phyloP scores from a whole-genome alignment of 2,888 invertebrate genomes.

The Doris montereyensis region DNA sequence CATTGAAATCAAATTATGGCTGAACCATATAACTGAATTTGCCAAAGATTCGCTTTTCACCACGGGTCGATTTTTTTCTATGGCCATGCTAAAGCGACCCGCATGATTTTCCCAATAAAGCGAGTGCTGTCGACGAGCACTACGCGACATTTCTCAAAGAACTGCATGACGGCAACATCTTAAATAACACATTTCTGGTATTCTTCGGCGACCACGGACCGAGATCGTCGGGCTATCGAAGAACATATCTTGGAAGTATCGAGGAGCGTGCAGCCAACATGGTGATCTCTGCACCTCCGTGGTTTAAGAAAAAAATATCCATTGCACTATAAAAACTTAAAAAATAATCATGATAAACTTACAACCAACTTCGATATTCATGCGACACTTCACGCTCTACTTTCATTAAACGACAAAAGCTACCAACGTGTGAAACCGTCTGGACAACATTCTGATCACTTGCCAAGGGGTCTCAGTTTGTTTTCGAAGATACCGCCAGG shows the following conservation, averaged over 20 bases:
- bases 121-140: slow-evolving; percentile 81
- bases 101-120: slow-evolving; percentile 87
- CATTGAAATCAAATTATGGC: slow-evolving; percentile 80
- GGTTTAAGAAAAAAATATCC: slow-evolving; percentile 80
- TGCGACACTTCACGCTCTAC: slow-evolving; percentile 82
- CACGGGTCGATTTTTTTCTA: slow-evolving; percentile 80
- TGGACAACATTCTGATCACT: too few species aligned
- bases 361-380: slow-evolving; percentile 88
- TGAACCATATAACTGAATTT: slow-evolving; percentile 77
- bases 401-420: neutral
- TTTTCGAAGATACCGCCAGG: slow-evolving; percentile 82
- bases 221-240: slow-evolving; percentile 86
- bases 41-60: slow-evolving; percentile 76
- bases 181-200: slow-evolving; percentile 53
- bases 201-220: slow-evolving; percentile 90
- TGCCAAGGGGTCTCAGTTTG: slow-evolving; percentile 76
- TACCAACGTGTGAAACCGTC: neutral
- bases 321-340: slow-evolving; percentile 79
- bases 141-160: slow-evolving; percentile 77
- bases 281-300: slow-evolving; percentile 81
- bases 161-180: slow-evolving; percentile 57
- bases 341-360: slow-evolving; percentile 78
- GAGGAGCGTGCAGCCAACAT: slow-evolving; percentile 90
- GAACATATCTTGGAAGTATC: slow-evolving; percentile 82
- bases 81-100: slow-evolving; percentile 88